These are phyloP conservation scores for Palaemon carinicauda DNA, from an alignment of 1,140 invertebrate species.

Conservation along the genomic window DNA sequence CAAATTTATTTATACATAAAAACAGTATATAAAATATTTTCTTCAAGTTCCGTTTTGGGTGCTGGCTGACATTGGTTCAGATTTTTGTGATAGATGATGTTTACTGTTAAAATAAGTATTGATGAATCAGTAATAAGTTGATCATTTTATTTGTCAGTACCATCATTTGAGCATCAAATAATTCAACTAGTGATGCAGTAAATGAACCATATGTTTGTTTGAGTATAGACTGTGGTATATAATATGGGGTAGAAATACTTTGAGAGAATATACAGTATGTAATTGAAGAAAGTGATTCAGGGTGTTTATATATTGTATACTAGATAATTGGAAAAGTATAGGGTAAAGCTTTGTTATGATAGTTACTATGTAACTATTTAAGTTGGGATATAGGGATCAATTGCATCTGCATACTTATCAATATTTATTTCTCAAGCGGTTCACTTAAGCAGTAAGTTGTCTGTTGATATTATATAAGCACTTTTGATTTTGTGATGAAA, in stretches of 20 bases:
- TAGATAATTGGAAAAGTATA: background rate
- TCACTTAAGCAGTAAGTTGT: background rate
- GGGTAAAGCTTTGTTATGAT: background rate
- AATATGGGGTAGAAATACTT: too few species aligned
- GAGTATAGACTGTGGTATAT: too few species aligned
- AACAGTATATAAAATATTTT: background rate
- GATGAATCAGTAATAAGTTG: too few species aligned
- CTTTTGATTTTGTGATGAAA: background rate
- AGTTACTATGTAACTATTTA: constrained; percentile 53
- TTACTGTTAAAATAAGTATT: too few species aligned
- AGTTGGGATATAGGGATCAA: constrained; percentile 44
- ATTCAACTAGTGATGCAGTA: too few species aligned
- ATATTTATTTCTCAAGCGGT: background rate
- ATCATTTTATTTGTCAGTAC: too few species aligned
- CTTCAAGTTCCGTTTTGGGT: background rate
- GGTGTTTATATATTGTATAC: background rate
- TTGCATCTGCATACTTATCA: background rate
- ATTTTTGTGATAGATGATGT: background rate
- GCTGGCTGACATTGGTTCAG: background rate
- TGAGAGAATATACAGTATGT: background rate
- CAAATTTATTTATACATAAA: background rate
- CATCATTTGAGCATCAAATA: too few species aligned
- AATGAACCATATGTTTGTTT: too few species aligned
- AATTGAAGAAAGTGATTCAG: background rate
- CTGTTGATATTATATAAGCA: background rate